Conservation (phyloP, 2,113 vertebrate genomes). For the Hystrix cristata region DNA sequence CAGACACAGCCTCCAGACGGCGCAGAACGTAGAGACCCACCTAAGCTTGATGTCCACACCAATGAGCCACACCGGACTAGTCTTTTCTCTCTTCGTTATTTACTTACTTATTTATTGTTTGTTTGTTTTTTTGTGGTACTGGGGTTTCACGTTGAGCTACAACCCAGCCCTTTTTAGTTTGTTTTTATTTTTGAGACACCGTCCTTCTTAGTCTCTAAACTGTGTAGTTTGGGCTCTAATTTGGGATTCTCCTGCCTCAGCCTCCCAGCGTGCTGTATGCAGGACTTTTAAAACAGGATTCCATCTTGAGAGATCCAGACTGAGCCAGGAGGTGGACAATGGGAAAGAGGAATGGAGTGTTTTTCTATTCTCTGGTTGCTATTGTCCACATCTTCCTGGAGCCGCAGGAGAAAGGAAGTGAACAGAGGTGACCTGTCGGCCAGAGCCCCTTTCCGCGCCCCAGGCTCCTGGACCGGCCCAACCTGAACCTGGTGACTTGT, state of each 20-base stretch:
- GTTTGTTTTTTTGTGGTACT: not conserved
- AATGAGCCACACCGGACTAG: fast-evolving
- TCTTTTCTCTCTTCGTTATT: not conserved
- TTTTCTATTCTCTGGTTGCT: not conserved
- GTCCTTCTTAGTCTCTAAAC: not conserved
- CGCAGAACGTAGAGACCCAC: too few species aligned
- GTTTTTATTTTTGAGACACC: not conserved
- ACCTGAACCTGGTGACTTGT: not conserved
- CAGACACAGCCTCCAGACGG: not conserved
- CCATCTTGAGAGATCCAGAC: not conserved
- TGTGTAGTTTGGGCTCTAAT: not conserved
- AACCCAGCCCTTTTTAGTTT: not conserved
- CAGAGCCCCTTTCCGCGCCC: not conserved
- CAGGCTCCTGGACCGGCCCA: not conserved
- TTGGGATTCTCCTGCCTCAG: not conserved
- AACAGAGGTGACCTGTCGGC: not conserved
- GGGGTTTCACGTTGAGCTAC: not conserved
- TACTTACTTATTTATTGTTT: not conserved
- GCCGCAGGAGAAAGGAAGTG: not conserved
- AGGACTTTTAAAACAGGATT: not conserved
- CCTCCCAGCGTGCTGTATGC: not conserved
- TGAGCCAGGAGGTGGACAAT: fast-evolving
- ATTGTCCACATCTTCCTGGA: not conserved
- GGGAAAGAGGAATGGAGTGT: too few species aligned
- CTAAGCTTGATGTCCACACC: not conserved